A percentile compares a stretch with the other conserved stretches of the same genome.
These are phyloP conservation scores for Laupala kohalensis DNA, from an alignment of 1,140 invertebrate species.

Conservation along the genomic window DNA sequence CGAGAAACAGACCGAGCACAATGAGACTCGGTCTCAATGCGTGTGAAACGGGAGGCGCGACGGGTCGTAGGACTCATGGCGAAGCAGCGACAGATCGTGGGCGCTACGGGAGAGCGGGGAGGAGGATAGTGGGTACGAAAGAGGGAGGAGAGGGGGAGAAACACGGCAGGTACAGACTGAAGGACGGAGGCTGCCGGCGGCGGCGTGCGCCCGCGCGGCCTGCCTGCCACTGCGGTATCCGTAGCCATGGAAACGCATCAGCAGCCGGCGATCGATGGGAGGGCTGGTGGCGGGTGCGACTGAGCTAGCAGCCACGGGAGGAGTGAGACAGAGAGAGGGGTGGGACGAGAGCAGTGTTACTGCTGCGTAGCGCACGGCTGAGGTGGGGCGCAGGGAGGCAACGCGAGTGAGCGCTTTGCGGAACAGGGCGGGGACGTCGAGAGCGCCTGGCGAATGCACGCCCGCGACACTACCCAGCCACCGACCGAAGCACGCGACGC, in stretches of 20 bases:
- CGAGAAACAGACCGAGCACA: too few relatives aligned
- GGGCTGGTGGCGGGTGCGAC: not conserved
- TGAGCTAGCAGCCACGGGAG: too few relatives aligned
- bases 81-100: not conserved
- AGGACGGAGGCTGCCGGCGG: not conserved
- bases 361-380: too few relatives aligned
- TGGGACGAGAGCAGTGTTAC: too few relatives aligned
- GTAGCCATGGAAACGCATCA: not conserved
- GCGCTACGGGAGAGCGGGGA: not conserved
- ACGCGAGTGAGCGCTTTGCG: not conserved
- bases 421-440: not conserved
- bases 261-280: not conserved
- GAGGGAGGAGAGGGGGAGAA: not conserved
- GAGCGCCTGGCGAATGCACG: not conserved
- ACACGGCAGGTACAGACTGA: not conserved
- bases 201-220: too few relatives aligned
- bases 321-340: too few relatives aligned
- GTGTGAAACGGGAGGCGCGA: too few relatives aligned
- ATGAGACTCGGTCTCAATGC: too few relatives aligned
- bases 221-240: not conserved
- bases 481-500: too few relatives aligned
- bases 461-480: not conserved
- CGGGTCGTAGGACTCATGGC: too few relatives aligned
- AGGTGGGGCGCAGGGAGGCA: too few relatives aligned
- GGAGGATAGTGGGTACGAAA: too few relatives aligned